These are phyloP conservation scores for Pandemis corylana DNA, from an alignment of 2,888 invertebrate genomes.

Conservation along the genomic window DNA sequence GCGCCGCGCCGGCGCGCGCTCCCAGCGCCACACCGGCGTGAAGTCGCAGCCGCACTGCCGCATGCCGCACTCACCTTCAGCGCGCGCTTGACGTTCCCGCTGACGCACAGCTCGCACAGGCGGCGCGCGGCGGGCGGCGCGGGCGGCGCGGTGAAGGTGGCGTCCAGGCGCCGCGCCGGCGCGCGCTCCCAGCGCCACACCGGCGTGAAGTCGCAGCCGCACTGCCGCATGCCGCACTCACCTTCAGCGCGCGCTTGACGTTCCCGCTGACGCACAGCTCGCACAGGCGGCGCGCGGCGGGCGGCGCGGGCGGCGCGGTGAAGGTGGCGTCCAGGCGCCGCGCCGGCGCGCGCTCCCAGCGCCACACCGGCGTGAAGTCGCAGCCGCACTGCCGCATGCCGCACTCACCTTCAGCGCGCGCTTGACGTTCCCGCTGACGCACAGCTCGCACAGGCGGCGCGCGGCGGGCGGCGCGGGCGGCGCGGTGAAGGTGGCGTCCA, in stretches of 20 bases:
- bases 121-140: conserved; percentile 83
- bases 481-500: conserved; percentile 45
- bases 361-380: too few relatives aligned
- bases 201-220: conserved; percentile 59
- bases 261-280: conserved; percentile 97
- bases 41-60: too few relatives aligned
- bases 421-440: conserved; percentile 97
- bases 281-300: conserved; percentile 90
- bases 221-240: conserved; percentile 40
- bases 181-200: conserved; percentile 97
- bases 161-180: conserved; percentile 49
- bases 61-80: conserved; percentile 85
- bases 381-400: too few relatives aligned
- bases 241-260: conserved; percentile 97
- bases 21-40: too few relatives aligned
- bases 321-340: conserved; percentile 46
- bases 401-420: conserved; percentile 91
- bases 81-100: conserved; percentile 97
- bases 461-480: conserved; percentile 48
- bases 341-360: conserved; percentile 41
- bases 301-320: conserved; percentile 37
- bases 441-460: conserved; percentile 96
- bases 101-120: conserved; percentile 97
- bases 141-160: conserved; percentile 44
- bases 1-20: too few relatives aligned